These are phyloP conservation scores for Telmatherina bonti DNA, from an alignment of 2,797 vertebrate species.

Conservation along the genomic window DNA sequence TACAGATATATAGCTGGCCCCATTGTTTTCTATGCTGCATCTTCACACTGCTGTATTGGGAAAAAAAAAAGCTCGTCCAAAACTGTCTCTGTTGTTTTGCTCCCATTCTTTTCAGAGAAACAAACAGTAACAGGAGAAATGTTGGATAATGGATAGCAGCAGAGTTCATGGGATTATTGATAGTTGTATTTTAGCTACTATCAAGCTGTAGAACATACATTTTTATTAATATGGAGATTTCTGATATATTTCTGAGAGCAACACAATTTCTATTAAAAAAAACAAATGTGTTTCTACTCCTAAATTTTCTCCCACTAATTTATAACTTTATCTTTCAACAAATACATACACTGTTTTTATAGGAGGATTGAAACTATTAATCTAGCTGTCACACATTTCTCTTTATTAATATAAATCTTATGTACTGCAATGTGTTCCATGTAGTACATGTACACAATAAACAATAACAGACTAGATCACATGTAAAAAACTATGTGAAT, in stretches of 20 bases:
- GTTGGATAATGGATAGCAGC: conserved; percentile 21
- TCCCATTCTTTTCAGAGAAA: conserved; percentile 44
- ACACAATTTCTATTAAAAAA: background rate
- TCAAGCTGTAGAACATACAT: conserved; percentile 5
- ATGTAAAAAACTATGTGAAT: background rate
- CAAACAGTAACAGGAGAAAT: conserved; percentile 55
- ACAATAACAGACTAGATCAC: background rate
- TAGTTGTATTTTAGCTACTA: conserved; percentile 27
- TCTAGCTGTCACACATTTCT: background rate
- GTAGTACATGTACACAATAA: background rate
- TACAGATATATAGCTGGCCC: conserved; percentile 56
- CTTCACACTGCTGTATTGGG: conserved; percentile 57
- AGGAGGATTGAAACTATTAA: background rate
- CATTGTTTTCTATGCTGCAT: conserved; percentile 68
- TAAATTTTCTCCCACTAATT: background rate
- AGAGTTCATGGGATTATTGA: conserved; percentile 32
- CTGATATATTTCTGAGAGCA: background rate
- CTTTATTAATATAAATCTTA: background rate
- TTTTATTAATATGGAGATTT: conserved; percentile 9
- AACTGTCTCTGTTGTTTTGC: conserved; percentile 44
- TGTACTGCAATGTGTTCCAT: background rate
- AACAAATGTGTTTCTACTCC: background rate
- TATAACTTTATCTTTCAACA: background rate
- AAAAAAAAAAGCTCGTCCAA: conserved; percentile 57
- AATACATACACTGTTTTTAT: background rate